phyloP scores from a whole-genome alignment of 2,113 vertebrate genomes.

The Pelusios castaneus region DNA sequence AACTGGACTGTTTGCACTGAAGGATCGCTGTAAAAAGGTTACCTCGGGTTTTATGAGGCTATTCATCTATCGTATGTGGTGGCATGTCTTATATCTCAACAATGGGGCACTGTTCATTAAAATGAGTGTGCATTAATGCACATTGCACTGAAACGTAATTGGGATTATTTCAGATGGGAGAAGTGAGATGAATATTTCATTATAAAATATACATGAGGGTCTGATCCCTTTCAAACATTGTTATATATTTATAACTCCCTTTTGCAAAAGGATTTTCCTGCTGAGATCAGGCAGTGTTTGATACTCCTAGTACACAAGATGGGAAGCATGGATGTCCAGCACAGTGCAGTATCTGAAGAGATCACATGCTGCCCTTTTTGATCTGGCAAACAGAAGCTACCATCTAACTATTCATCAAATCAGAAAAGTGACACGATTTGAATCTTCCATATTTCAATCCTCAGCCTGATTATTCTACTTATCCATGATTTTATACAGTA shows the following conservation, averaged over 20 bases:
- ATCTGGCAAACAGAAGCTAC: background rate
- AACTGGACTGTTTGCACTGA: background rate
- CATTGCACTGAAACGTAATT: slow-evolving; percentile 60
- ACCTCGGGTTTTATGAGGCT: background rate
- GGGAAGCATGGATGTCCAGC: background rate
- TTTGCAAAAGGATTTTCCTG: slow-evolving; percentile 44
- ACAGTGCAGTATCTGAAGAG: background rate
- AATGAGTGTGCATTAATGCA: slow-evolving; percentile 33
- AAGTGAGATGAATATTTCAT: slow-evolving; percentile 18
- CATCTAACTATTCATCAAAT: background rate
- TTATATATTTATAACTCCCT: slow-evolving; percentile 51
- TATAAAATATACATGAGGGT: slow-evolving; percentile 44
- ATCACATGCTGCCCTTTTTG: background rate
- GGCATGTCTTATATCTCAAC: background rate
- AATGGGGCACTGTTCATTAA: slow-evolving; percentile 47
- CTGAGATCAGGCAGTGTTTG: slow-evolving; percentile 37
- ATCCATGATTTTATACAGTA: background rate
- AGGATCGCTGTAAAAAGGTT: background rate
- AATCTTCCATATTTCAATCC: background rate
- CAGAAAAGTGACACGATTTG: background rate
- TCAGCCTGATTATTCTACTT: background rate
- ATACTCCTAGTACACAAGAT: background rate
- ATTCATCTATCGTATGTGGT: background rate
- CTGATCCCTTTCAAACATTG: slow-evolving; percentile 40
- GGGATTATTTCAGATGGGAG: slow-evolving; percentile 48